A percentile compares a stretch with the other conserved stretches of the same genome.
These are phyloP conservation scores for Malacosoma neustria DNA, from an alignment of 2,888 invertebrate species.

Conservation along the genomic window DNA sequence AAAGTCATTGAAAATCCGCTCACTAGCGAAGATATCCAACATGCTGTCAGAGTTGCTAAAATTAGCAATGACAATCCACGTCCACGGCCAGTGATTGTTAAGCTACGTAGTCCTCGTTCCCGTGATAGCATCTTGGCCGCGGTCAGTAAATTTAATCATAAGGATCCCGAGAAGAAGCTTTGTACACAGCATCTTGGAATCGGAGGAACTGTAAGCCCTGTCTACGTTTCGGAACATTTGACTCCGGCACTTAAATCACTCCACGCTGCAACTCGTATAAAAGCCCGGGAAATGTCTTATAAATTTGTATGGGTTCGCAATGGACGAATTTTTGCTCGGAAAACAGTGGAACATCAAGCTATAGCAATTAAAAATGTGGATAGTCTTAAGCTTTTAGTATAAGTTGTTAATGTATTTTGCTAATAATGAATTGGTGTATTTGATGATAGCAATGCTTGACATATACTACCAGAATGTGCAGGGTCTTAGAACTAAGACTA, in stretches of 20 bases:
- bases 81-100: slow-evolving; percentile 2
- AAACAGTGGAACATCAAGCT: slow-evolving; percentile 1
- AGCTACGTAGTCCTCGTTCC: not conserved
- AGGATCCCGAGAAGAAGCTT: slow-evolving; percentile 1
- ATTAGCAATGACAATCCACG: not conserved
- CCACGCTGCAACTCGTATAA: slow-evolving; percentile 4
- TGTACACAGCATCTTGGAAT: slow-evolving; percentile 3
- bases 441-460: not conserved
- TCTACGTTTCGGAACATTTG: slow-evolving; percentile 3
- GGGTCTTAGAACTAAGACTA: not conserved
- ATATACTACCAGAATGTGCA: not conserved
- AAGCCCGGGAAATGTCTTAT: slow-evolving; percentile 1
- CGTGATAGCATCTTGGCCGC: slow-evolving; percentile 4
- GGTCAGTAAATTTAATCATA: slow-evolving; percentile 1
- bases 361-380: not conserved
- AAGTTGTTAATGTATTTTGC: not conserved
- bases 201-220: not conserved
- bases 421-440: not conserved
- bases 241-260: slow-evolving; percentile 3
- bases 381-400: not conserved
- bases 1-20: not conserved
- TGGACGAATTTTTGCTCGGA: slow-evolving; percentile 5
- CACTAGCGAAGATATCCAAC: not conserved
- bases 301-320: slow-evolving; percentile 1
- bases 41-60: slow-evolving; percentile 3